These are phyloP conservation scores for Microcebus griseorufus DNA, from an alignment of 2,113 vertebrate species.

Conservation along the genomic window DNA sequence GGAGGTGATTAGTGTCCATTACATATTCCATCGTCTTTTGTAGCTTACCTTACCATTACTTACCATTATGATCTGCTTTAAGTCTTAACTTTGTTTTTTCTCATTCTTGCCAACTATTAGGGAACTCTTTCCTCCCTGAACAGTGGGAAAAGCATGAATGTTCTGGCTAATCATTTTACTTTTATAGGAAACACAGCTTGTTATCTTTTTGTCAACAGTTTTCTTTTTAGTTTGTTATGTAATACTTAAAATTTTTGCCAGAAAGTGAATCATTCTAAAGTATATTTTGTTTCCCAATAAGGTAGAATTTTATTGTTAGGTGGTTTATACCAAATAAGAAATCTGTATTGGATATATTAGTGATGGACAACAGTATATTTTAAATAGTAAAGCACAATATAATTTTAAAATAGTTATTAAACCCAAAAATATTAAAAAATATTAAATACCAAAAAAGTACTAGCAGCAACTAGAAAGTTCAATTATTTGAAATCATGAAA, in stretches of 20 bases:
- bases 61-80: background rate
- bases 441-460: background rate
- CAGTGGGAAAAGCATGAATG: background rate
- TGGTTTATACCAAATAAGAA: background rate
- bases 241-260: constrained; percentile 13
- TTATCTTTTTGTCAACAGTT: background rate
- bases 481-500: background rate
- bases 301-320: background rate
- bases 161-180: background rate
- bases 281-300: constrained; percentile 18
- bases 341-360: background rate
- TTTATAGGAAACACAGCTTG: background rate
- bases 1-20: background rate
- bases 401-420: background rate
- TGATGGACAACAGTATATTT: background rate
- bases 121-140: background rate
- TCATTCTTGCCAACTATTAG: background rate
- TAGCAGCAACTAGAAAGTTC: background rate
- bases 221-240: background rate
- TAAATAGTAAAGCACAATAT: background rate
- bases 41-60: background rate
- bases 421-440: background rate
- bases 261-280: background rate
- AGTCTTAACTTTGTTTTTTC: background rate
- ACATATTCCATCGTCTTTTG: background rate